Conservation (phyloP, 1,140 invertebrate species). For the Papilio xuthus region DNA sequence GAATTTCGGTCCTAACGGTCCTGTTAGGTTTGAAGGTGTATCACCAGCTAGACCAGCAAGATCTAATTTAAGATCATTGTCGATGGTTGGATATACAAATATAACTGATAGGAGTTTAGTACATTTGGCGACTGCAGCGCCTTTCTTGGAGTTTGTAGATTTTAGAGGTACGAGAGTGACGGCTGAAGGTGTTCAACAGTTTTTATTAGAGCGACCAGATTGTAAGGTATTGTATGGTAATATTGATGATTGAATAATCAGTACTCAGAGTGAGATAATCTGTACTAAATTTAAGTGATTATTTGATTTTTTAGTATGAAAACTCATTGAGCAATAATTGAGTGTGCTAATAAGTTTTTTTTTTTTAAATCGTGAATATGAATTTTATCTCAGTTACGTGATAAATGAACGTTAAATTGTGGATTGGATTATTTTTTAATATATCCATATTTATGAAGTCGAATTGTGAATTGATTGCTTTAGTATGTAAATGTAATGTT, state of each 20-base stretch:
- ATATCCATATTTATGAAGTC: no score
- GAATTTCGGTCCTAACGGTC: slow-evolving; percentile 54
- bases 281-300: no score
- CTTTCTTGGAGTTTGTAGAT: slow-evolving; percentile 83
- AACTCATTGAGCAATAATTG: no score
- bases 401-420: no score
- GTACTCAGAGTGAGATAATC: no score
- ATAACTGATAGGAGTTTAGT: slow-evolving; percentile 85
- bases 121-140: slow-evolving; percentile 83
- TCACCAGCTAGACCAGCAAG: slow-evolving; percentile 51
- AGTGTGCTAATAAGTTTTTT: no score
- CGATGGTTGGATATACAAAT: slow-evolving; percentile 83
- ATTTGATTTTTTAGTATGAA: no score
- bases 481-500: no score
- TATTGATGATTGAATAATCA: slow-evolving; percentile 29
- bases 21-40: slow-evolving; percentile 7
- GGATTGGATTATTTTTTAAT: no score
- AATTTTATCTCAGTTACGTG: no score
- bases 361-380: no score
- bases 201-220: slow-evolving; percentile 63
- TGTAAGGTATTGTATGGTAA: slow-evolving; percentile 51
- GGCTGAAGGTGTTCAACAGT: slow-evolving; percentile 80
- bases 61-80: slow-evolving; percentile 62
- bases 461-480: no score
- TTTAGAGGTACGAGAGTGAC: slow-evolving; percentile 84